These are phyloP conservation scores for Drepanosiphum platanoidis DNA, from an alignment of 2,888 invertebrate genomes.

Conservation along the genomic window DNA sequence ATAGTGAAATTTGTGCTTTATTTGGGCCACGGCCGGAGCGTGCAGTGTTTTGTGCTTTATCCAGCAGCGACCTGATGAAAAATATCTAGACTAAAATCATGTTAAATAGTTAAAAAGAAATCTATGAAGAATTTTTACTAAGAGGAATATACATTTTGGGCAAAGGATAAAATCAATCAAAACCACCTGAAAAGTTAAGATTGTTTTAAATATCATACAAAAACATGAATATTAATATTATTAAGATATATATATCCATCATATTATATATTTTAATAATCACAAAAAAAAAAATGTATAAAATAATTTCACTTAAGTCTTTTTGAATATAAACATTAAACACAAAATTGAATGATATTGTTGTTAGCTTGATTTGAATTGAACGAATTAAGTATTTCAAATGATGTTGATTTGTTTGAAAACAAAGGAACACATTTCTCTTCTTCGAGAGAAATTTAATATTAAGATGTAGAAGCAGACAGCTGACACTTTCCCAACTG, in stretches of 20 bases:
- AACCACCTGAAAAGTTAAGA: slow-evolving; percentile 56
- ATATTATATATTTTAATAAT: no score
- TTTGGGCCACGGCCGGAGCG: slow-evolving; percentile 52
- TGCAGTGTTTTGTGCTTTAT: slow-evolving; percentile 59
- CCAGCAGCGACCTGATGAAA: slow-evolving; percentile 57
- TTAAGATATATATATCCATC: no score
- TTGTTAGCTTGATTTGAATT: slow-evolving; percentile 7
- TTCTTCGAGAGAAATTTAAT: background rate
- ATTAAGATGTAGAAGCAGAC: slow-evolving; percentile 21
- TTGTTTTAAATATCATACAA: slow-evolving; percentile 30
- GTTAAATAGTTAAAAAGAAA: slow-evolving; percentile 59
- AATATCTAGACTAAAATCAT: slow-evolving; percentile 61
- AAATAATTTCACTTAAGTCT: background rate
- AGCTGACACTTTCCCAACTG: background rate
- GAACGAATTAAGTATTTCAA: background rate
- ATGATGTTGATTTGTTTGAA: slow-evolving; percentile 9
- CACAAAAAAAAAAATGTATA: slow-evolving; percentile 6
- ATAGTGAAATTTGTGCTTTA: slow-evolving; percentile 49
- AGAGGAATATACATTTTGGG: slow-evolving; percentile 16
- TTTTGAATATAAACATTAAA: background rate
- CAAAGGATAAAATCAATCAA: slow-evolving; percentile 49
- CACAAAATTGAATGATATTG: background rate
- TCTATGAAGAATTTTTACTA: slow-evolving; percentile 44
- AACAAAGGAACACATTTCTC: slow-evolving; percentile 6
- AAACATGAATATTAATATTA: slow-evolving; percentile 3